Percentiles rank a stretch among this genome's conserved stretches.
These are phyloP conservation scores for Cheilosia soror DNA, from an alignment of 2,888 invertebrate genomes.

Conservation along the genomic window DNA sequence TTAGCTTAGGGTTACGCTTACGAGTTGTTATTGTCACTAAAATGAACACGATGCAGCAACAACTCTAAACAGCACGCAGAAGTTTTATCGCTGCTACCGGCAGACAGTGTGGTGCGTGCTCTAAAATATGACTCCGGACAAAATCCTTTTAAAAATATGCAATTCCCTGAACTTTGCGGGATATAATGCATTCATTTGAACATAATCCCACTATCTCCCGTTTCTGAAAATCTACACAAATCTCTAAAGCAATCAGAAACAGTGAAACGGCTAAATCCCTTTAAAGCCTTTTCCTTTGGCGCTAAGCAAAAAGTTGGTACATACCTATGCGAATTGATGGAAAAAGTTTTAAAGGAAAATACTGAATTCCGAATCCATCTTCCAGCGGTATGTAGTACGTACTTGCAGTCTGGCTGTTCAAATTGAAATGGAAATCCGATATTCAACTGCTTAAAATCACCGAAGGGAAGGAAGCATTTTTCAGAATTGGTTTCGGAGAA, in stretches of 20 bases:
- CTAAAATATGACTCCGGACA: neutral
- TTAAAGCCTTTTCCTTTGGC: neutral
- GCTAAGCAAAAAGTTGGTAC: neutral
- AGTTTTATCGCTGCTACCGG: too few relatives aligned
- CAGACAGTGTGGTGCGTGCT: too few relatives aligned
- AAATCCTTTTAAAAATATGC: neutral
- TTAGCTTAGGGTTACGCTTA: too few relatives aligned
- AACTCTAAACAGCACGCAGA: too few relatives aligned
- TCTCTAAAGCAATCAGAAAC: slow-evolving; percentile 6
- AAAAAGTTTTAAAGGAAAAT: neutral
- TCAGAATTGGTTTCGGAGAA: neutral
- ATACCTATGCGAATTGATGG: neutral
- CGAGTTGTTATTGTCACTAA: too few relatives aligned
- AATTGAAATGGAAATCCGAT: neutral
- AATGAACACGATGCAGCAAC: too few relatives aligned
- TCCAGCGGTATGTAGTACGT: neutral
- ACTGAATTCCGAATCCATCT: neutral
- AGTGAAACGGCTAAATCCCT: neutral
- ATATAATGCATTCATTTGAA: neutral
- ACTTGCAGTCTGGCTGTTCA: neutral
- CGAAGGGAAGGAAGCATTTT: neutral
- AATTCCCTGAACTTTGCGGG: neutral
- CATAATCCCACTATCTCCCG: neutral
- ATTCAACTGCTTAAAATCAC: neutral
- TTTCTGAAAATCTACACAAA: neutral